These are phyloP conservation scores for Drosophila santomea DNA, from an alignment of 1,140 invertebrate genomes.

Conservation along the genomic window DNA sequence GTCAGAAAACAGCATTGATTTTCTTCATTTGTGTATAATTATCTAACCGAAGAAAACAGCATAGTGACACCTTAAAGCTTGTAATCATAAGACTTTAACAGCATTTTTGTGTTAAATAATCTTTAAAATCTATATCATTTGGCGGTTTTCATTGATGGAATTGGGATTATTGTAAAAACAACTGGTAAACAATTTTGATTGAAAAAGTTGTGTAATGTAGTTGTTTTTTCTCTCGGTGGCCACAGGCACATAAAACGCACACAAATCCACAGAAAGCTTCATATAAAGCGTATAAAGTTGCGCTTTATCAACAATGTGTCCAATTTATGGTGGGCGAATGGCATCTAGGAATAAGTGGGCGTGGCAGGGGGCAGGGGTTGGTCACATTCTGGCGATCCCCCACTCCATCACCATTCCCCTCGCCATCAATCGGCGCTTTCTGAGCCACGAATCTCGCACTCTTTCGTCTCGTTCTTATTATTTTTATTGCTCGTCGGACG, in stretches of 20 bases:
- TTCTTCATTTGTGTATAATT: too few species aligned
- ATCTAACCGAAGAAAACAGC: too few species aligned
- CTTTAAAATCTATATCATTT: too few species aligned
- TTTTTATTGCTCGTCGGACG: conserved; percentile 73
- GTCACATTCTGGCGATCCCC: conserved; percentile 21
- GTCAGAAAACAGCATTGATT: neutral
- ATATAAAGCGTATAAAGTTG: conserved; percentile 82
- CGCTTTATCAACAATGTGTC: conserved; percentile 81
- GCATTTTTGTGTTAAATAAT: too few species aligned
- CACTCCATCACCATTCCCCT: neutral
- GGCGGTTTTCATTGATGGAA: too few species aligned
- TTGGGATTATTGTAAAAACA: neutral
- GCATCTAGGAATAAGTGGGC: conserved; percentile 5
- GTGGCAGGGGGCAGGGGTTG: neutral
- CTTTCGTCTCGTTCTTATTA: conserved; percentile 48
- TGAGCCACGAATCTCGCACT: conserved; percentile 20
- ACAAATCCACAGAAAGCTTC: conserved; percentile 44
- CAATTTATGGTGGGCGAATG: conserved; percentile 68
- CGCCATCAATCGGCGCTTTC: neutral
- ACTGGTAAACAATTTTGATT: neutral
- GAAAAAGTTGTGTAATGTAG: neutral
- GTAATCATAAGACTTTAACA: too few species aligned
- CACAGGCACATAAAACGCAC: conserved; percentile 19
- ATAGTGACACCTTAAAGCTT: too few species aligned
- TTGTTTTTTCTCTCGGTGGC: conserved; percentile 8